A percentile compares a stretch with the other conserved stretches of the same genome.
phyloP scores from a whole-genome alignment of 1,140 invertebrate genomes.

The Drosophila quadrilineata region DNA sequence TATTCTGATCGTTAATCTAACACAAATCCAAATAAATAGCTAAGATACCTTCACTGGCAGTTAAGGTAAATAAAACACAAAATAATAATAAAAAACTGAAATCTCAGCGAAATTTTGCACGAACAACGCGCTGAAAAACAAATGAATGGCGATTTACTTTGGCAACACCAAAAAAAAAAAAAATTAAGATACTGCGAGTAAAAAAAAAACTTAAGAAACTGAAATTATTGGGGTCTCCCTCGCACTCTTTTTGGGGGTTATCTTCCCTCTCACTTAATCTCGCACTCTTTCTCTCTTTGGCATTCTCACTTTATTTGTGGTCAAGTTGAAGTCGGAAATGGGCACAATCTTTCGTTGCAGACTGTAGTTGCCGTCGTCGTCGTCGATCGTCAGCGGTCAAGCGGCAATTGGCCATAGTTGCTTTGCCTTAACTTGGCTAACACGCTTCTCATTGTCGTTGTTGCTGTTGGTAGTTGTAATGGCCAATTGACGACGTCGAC shows the following conservation, averaged over 20 bases:
- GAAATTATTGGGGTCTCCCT: too few species aligned
- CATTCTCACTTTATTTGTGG: slow-evolving; percentile 45
- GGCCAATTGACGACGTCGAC: slow-evolving; percentile 37
- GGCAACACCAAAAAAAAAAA: slow-evolving; percentile 46
- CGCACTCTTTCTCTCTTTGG: not conserved
- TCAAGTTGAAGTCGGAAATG: slow-evolving; percentile 75
- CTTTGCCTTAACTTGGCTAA: too few species aligned
- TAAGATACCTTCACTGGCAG: slow-evolving; percentile 3
- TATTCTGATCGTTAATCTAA: not conserved
- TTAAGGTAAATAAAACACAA: not conserved
- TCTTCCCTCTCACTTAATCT: not conserved
- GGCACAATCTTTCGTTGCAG: slow-evolving; percentile 56
- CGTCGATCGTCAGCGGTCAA: slow-evolving; percentile 51
- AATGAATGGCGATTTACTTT: slow-evolving; percentile 68
- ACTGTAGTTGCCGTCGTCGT: too few species aligned
- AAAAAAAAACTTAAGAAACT: too few species aligned
- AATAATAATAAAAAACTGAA: slow-evolving; percentile 54
- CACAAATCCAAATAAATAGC: slow-evolving; percentile 9
- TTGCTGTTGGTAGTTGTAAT: too few species aligned
- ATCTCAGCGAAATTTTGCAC: slow-evolving; percentile 67
- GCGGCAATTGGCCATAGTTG: slow-evolving; percentile 31
- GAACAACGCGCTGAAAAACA: slow-evolving; percentile 54
- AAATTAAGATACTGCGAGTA: not conserved
- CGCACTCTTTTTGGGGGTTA: too few species aligned
- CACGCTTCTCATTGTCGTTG: too few species aligned